These are phyloP conservation scores for Danionella dracula DNA, from an alignment of 2,797 vertebrate species.

Conservation along the genomic window DNA sequence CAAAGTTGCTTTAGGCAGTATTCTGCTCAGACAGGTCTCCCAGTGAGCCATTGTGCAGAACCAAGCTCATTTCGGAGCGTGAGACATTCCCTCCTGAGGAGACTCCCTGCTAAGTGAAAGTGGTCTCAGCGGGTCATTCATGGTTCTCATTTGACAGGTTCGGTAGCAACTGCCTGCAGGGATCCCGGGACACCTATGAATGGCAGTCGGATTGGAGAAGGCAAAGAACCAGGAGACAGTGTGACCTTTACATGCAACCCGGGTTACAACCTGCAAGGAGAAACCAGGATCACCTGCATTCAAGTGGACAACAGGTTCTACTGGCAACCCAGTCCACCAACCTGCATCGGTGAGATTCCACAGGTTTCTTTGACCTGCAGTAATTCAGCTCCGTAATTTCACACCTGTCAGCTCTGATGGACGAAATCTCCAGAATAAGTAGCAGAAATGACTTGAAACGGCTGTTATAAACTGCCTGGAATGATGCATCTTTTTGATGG, in stretches of 20 bases:
- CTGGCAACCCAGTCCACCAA: conserved; percentile 96
- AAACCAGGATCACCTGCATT: conserved; percentile 95
- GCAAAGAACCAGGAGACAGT: conserved; percentile 89
- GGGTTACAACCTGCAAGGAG: conserved; percentile 93
- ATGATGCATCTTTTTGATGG: conserved; percentile 39
- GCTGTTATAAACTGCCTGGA: conserved; percentile 7
- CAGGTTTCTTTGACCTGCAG: conserved; percentile 3
- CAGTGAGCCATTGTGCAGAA: neutral
- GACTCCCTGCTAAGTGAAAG: neutral
- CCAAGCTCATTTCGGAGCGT: conserved; percentile 7
- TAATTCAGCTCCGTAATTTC: conserved; percentile 23
- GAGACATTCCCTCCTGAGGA: neutral
- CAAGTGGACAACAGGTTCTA: conserved; percentile 98
- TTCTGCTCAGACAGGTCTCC: neutral
- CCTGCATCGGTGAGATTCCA: conserved; percentile 92
- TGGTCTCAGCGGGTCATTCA: neutral
- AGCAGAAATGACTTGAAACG: neutral
- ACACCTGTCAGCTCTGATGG: conserved; percentile 25
- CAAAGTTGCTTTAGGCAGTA: neutral
- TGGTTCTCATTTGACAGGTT: conserved; percentile 67
- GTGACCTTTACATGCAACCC: conserved; percentile 94
- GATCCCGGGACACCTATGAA: conserved; percentile 97
- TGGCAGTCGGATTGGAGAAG: conserved; percentile 93
- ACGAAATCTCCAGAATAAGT: neutral
- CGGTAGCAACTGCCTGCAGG: conserved; percentile 91